A percentile compares a stretch with the other conserved stretches of the same genome.
phyloP scores from a whole-genome alignment of 2,113 vertebrate species.

The Nipponia nippon region DNA sequence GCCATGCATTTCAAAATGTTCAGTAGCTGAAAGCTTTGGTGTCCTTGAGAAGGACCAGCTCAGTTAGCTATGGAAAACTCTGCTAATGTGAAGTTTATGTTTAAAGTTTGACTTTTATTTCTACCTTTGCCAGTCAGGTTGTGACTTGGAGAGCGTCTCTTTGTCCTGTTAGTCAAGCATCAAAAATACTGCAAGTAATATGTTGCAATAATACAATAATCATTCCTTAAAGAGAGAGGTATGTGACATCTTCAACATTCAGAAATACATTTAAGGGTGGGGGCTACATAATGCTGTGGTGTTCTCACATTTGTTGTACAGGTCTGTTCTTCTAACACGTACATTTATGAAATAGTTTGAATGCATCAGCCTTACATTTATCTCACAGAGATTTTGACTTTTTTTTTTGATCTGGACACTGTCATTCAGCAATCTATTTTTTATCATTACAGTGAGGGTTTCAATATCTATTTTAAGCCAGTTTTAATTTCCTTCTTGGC shows the following conservation, averaged over 20 bases:
- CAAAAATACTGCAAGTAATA: neutral
- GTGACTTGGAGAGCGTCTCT: neutral
- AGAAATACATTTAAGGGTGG: rapidly evolving
- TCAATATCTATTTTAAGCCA: neutral
- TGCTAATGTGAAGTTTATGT: neutral
- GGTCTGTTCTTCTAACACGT: neutral
- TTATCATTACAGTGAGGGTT: neutral
- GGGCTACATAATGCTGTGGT: neutral
- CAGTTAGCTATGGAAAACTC: neutral
- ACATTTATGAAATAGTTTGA: neutral
- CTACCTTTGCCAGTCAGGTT: neutral
- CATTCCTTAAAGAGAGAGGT: neutral
- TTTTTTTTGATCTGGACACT: neutral
- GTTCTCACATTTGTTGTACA: neutral
- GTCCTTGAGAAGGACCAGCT: neutral
- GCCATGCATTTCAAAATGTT: neutral
- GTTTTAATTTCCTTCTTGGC: constrained; percentile 30
- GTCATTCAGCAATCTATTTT: neutral
- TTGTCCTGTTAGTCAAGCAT: neutral
- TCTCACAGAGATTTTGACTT: neutral
- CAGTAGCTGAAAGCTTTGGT: neutral
- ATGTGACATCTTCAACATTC: neutral
- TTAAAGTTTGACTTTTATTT: neutral
- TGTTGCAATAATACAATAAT: neutral
- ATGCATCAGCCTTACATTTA: neutral